Percentiles rank a stretch among this genome's conserved stretches.
Evolutionary conservation across 1,140 invertebrate genomes (phyloP).

Genomic region (Drosophila pallidifrons): DNA sequence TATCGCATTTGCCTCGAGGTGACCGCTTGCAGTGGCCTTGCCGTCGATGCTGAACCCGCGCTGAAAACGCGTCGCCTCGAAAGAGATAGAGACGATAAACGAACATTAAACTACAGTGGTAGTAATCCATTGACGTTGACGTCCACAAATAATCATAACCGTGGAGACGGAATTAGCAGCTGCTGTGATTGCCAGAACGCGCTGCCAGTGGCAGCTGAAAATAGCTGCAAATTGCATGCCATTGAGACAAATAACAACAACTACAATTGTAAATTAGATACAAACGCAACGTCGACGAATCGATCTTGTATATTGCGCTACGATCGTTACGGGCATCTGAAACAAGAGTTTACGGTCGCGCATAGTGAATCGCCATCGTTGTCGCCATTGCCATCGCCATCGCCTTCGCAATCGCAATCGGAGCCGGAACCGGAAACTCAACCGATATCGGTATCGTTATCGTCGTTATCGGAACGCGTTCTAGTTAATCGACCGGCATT

Average conservation of each 20-base stretch:
- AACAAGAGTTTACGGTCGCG: slow-evolving; percentile 31
- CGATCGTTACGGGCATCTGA: slow-evolving; percentile 71
- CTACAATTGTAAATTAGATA: slow-evolving; percentile 63
- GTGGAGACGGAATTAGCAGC: slow-evolving; percentile 25
- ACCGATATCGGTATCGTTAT: neutral
- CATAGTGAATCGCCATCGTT: neutral
- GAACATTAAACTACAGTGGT: slow-evolving; percentile 3
- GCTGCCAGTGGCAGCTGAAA: slow-evolving; percentile 33
- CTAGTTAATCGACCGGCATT: neutral
- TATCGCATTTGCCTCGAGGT: slow-evolving; percentile 40
- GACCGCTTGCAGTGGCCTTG: slow-evolving; percentile 26
- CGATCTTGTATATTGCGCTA: slow-evolving; percentile 63
- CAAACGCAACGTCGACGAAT: slow-evolving; percentile 30
- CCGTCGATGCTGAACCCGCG: slow-evolving; percentile 46
- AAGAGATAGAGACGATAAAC: neutral
- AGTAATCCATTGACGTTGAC: slow-evolving; percentile 23
- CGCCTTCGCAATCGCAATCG: neutral
- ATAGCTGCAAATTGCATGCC: slow-evolving; percentile 39
- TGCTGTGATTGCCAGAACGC: slow-evolving; percentile 37
- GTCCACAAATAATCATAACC: slow-evolving; percentile 2
- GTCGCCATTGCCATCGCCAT: neutral
- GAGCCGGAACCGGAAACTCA: neutral
- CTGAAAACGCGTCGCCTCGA: slow-evolving; percentile 61
- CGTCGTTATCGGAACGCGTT: neutral
- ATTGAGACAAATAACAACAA: slow-evolving; percentile 59